Base-by-base conservation (phyloP, 2,113 vertebrate genomes). In the Progne subis region DNA sequence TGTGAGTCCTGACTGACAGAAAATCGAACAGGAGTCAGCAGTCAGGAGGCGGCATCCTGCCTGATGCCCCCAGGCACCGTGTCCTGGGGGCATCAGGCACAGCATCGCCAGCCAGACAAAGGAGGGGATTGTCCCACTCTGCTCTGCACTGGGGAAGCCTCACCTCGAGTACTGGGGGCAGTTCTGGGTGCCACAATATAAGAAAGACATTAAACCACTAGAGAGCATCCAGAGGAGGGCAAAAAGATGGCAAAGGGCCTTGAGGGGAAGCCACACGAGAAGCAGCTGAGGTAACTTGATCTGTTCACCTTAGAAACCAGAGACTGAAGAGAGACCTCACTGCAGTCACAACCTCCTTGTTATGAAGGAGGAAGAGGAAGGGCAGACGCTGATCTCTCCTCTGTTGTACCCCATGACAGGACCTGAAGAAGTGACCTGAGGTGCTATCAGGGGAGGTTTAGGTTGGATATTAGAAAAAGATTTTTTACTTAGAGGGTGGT, bases 101-200 rank as follows among this genome's bases (percentile, higher is more conserved):
- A 44, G 5, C 39, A 37, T 17, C 0, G 0, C 7, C 32, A 37
- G 32, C 6, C 0, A 3, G 26, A 9, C 16, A 25, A 53, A 20
- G 20, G 20, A 31, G 20, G 47, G 31, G 12, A 19, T 25, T 44
- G 20, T 44, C 39, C 47, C 0, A 0, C 20, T 83, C 16, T 61
- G 26, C 17, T 63, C 47, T 61, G 47, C 2, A 0, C 20, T 53
- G 39, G 13, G 32, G 5, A 0, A 0, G 20, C 47, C 47, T 63
- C 32, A 18, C 7, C 20, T 53, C 1, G 0, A 16, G 26, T 31
- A 0, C 8, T 44, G 16, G 25, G 25, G 2, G 20, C 56, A 44
- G 24, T 12, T 72, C 17, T 72, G 47, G 25, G 26, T 37, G 7
- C 5, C 25, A 31, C 11, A 53, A 53, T 37, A 21, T 31, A 44